phyloP scores from a whole-genome alignment of 2,888 invertebrate species.

The Isoperla grammatica region DNA sequence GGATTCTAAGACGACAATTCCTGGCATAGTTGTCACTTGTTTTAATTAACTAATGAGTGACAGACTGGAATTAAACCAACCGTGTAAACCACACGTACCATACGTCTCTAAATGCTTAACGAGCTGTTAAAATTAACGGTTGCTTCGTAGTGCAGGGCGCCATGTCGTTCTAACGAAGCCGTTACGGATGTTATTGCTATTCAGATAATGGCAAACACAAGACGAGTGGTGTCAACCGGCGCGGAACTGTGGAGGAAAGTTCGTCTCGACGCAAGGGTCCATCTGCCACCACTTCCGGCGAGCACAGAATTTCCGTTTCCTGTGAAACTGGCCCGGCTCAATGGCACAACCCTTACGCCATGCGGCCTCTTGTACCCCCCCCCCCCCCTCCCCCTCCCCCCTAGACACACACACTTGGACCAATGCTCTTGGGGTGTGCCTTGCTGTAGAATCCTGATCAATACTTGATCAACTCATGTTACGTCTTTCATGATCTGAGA shows the following conservation, averaged over 20 bases:
- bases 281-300: slow-evolving; percentile 14
- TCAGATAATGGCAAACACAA: no score
- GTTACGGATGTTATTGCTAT: background rate
- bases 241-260: background rate
- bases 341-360: background rate
- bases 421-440: no score
- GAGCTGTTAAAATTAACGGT: background rate
- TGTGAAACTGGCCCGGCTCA: background rate
- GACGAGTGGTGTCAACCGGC: background rate
- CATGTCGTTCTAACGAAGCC: background rate
- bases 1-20: background rate
- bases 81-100: background rate
- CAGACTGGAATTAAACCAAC: slow-evolving; percentile 3
- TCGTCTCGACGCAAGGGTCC: slow-evolving; percentile 1
- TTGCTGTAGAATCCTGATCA: background rate
- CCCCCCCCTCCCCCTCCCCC: slow-evolving; percentile 7
- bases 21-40: slow-evolving; percentile 1
- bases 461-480: slow-evolving; percentile 4
- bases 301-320: slow-evolving; percentile 8
- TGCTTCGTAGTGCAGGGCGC: background rate
- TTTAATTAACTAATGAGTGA: slow-evolving; percentile 1
- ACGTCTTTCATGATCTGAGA: background rate
- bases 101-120: background rate
- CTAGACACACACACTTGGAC: background rate
- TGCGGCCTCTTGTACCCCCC: background rate